Evolutionary conservation across 2,113 vertebrate genomes (phyloP).

Genomic region (Scatophagus argus): DNA sequence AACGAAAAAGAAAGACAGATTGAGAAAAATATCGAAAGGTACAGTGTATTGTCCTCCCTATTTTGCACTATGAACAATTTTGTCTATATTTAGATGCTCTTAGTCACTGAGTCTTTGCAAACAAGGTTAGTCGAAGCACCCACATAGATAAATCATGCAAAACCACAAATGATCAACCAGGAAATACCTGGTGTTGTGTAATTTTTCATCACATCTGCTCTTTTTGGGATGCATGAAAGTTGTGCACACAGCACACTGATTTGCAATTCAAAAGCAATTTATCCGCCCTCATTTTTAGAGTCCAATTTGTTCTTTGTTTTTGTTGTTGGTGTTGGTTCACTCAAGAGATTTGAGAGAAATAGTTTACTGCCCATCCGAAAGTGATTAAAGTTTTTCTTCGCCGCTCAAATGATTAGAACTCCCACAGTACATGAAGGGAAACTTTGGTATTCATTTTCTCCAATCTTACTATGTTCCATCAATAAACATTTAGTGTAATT

Average conservation of each 20-base stretch:
- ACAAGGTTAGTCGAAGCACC: conserved; percentile 50
- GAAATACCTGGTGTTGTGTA: conserved; percentile 34
- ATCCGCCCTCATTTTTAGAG: conserved; percentile 27
- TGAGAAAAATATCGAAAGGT: conserved; percentile 8
- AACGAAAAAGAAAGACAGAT: conserved; percentile 16
- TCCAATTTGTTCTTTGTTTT: background rate
- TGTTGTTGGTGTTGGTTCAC: too few species aligned
- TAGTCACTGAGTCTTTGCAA: conserved; percentile 35
- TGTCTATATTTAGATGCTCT: conserved; percentile 50
- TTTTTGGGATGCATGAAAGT: conserved; percentile 24
- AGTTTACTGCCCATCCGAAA: background rate
- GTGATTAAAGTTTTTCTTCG: background rate
- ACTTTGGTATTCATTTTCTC: background rate
- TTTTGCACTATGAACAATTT: conserved; percentile 26
- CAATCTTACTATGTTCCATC: background rate
- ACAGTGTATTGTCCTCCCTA: conserved; percentile 1
- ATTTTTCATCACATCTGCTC: conserved; percentile 39
- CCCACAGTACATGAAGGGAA: background rate
- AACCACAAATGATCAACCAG: conserved; percentile 19
- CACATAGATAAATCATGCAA: conserved; percentile 33
- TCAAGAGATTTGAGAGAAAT: conserved; percentile 14
- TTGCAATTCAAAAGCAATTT: conserved; percentile 65
- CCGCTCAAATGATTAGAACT: conserved; percentile 1
- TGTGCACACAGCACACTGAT: conserved; percentile 22
- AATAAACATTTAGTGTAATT: background rate